Evolutionary conservation across 2,888 invertebrate genomes (phyloP).

Genomic region (Netelia melanura): DNA sequence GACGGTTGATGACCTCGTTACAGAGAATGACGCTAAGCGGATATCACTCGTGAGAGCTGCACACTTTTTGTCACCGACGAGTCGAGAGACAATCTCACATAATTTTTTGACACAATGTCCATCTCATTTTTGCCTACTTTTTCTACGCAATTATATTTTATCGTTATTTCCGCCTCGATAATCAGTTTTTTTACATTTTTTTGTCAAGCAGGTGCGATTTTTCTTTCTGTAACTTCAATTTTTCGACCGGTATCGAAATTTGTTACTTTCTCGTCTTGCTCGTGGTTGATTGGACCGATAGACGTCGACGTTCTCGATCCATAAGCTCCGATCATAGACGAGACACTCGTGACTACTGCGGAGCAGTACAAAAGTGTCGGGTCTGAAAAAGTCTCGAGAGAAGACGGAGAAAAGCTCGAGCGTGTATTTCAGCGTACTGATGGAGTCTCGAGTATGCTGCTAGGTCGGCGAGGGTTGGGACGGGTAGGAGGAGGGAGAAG

Average conservation of each 20-base stretch:
- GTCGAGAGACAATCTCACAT: too few species aligned
- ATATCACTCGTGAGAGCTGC: neutral
- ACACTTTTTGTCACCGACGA: too few species aligned
- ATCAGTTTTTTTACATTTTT: too few species aligned
- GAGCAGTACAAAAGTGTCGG: constrained; percentile 16
- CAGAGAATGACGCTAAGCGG: neutral
- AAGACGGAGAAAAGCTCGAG: constrained; percentile 21
- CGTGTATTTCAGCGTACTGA: neutral
- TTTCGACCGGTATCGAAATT: too few species aligned
- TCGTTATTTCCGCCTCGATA: too few species aligned
- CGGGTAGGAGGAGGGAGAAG: neutral
- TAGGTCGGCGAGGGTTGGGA: neutral
- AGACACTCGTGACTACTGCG: constrained; percentile 13
- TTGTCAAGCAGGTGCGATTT: too few species aligned
- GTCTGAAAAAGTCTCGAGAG: constrained; percentile 34
- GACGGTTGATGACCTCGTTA: neutral
- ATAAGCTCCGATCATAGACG: constrained; percentile 7
- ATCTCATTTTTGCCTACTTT: too few species aligned
- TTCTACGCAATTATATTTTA: too few species aligned
- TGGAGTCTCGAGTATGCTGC: constrained; percentile 20
- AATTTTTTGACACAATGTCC: too few species aligned
- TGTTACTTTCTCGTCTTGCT: too few species aligned
- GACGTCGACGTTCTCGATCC: constrained; percentile 1
- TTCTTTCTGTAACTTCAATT: too few species aligned
- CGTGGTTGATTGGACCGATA: constrained; percentile 7